Conservation (phyloP, 2,888 invertebrate species). For the Lithodes maja region DNA sequence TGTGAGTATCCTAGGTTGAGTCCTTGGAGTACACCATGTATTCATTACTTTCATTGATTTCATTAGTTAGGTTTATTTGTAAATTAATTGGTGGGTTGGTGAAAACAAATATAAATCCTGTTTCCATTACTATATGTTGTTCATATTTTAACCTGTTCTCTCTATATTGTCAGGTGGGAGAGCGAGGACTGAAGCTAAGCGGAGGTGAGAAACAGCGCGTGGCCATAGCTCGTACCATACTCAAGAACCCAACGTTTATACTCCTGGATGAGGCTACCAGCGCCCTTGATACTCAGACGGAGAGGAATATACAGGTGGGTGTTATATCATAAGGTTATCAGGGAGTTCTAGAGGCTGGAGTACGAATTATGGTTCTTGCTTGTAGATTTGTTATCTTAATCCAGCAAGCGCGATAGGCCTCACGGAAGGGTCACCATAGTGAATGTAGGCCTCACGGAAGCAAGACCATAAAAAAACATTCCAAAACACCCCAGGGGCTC, state of each 20-base stretch:
- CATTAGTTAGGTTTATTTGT: too few relatives aligned
- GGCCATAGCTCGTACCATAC: slow-evolving; percentile 95
- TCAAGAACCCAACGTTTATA: slow-evolving; percentile 93
- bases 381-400: neutral
- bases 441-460: too few relatives aligned
- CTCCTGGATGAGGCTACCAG: slow-evolving; percentile 96
- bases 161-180: slow-evolving; percentile 84
- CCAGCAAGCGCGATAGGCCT: too few relatives aligned
- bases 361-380: neutral
- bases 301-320: slow-evolving; percentile 87
- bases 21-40: too few relatives aligned
- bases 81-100: too few relatives aligned
- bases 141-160: neutral
- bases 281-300: slow-evolving; percentile 96
- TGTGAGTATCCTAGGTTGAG: too few relatives aligned
- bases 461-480: too few relatives aligned
- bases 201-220: slow-evolving; percentile 99
- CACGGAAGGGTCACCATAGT: too few relatives aligned
- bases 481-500: too few relatives aligned
- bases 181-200: slow-evolving; percentile 93
- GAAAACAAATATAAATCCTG: too few relatives aligned
- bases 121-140: neutral
- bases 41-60: too few relatives aligned
- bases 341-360: neutral
- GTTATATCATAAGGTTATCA: too few relatives aligned